Evolutionary conservation across 2,113 vertebrate species (phyloP), one percentile per base, ranked within the genome.

Genomic region (Zosterops hypoxanthus): DNA sequence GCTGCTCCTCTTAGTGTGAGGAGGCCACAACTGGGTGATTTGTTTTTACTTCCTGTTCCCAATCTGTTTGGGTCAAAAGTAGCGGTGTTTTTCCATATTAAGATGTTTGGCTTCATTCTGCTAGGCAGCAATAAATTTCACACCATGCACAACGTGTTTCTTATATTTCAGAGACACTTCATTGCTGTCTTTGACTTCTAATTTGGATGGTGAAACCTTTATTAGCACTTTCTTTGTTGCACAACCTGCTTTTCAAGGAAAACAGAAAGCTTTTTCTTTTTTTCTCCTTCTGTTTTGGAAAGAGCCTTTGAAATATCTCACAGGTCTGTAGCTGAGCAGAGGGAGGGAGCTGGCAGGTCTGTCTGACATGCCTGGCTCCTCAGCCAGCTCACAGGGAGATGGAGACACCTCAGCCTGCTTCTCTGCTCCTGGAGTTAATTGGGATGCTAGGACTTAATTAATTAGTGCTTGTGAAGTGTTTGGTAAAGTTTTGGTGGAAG

Each of bases 11-110:
- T 26, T 56, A 84, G 80, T 12, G 60, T n/a, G 17, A 85, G 80
- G 97, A 97, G 96, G 89, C 94, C 18, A 20, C 83, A 97, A 90
- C 93, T 97, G 97, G 90, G 91, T 97, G 75, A 97, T 95, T 96
- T 95, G 82, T 91, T 97, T 94, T 97, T 86, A 82, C 98, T 98
- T 98, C 98, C 97, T 97, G 96, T 97, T 97, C 95, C 49, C 23
- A 82, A 85, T 88, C 96, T 95, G 86, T 95, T 95, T 97, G 90
- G 95, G 96, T 97, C 97, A 97, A 90, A 97, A 98, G 97, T 95
- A 92, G 89, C 11, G 23, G 95, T 96, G 86, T 97, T 98, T 97
- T 98, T 97, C 96, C 94, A 95, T 96, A 94, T 96, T 95, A 92
- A 95, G 85, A 66, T 93, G 81, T 95, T 96, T 95, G 81, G 57